phyloP scores from a whole-genome alignment of 92 coral and sea anemone species.

The Chrysogorgia sp. region DNA sequence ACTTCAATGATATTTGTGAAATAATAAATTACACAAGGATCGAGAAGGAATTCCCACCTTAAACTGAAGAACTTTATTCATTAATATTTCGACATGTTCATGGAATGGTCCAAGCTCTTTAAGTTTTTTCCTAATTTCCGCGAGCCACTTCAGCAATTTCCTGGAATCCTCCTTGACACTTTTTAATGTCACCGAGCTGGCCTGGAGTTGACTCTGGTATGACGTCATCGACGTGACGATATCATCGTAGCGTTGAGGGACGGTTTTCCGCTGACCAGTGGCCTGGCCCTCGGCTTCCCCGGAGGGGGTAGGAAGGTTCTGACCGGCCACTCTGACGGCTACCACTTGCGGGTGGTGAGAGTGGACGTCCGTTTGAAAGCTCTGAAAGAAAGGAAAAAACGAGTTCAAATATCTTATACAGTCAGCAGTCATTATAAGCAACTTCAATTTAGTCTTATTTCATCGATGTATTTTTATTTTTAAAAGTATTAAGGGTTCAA shows the following conservation, averaged over 20 bases:
- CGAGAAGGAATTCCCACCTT: constrained; percentile 60
- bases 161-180: constrained; percentile 93
- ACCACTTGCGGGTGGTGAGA: constrained; percentile 94
- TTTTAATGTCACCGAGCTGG: constrained; percentile 80
- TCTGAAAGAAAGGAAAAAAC: constrained; percentile 43
- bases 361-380: constrained; percentile 82
- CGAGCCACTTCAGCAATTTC: constrained; percentile 73
- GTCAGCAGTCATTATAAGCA: no score
- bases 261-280: constrained; percentile 70
- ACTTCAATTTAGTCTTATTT: no score
- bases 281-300: constrained; percentile 65
- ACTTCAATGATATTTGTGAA: no score
- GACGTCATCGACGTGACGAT: constrained; percentile 77
- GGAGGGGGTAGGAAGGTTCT: constrained; percentile 80
- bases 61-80: constrained; percentile 85
- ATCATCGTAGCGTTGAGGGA: constrained; percentile 88
- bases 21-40: neutral
- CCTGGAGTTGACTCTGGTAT: constrained; percentile 83
- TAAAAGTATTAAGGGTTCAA: no score
- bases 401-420: neutral
- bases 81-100: constrained; percentile 73
- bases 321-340: constrained; percentile 84
- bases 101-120: constrained; percentile 84
- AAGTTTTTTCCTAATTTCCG: constrained; percentile 79
- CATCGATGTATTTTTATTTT: no score